Percentiles rank a stretch among this genome's conserved stretches.
Conservation (phyloP, 2,113 vertebrate species). For the Planiliza haematocheilus region DNA sequence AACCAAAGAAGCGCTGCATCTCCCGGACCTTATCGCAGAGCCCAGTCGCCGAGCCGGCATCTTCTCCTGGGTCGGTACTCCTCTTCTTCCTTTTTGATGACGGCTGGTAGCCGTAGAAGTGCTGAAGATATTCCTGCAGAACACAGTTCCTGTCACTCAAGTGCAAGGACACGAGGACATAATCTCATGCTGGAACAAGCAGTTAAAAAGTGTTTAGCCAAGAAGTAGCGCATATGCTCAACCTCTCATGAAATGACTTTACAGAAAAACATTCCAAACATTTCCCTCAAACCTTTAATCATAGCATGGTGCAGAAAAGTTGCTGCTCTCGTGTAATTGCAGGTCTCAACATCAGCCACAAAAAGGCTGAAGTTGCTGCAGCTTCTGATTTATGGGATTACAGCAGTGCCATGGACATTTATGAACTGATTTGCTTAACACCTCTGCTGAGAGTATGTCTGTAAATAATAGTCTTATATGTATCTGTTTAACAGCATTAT, state of each 20-base stretch:
- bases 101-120: slow-evolving; percentile 64
- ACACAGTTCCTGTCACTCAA: neutral
- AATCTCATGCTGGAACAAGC: neutral
- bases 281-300: slow-evolving; percentile 48
- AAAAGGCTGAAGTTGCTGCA: neutral
- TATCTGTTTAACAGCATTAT: no score
- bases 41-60: neutral
- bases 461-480: neutral
- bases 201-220: neutral
- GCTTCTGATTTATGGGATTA: neutral
- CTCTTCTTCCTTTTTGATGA: slow-evolving; percentile 42
- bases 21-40: slow-evolving; percentile 51
- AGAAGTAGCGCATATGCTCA: neutral
- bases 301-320: neutral
- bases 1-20: slow-evolving; percentile 76
- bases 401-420: neutral
- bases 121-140: slow-evolving; percentile 66
- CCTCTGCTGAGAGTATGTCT: neutral
- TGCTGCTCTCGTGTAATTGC: slow-evolving; percentile 33
- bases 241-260: slow-evolving; percentile 2
- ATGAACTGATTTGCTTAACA: neutral
- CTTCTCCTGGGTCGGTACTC: neutral
- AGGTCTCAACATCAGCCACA: slow-evolving; percentile 16
- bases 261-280: slow-evolving; percentile 65
- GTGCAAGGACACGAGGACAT: neutral